These are phyloP conservation scores for Melanophora roralis DNA, from an alignment of 2,888 invertebrate species.

Conservation along the genomic window DNA sequence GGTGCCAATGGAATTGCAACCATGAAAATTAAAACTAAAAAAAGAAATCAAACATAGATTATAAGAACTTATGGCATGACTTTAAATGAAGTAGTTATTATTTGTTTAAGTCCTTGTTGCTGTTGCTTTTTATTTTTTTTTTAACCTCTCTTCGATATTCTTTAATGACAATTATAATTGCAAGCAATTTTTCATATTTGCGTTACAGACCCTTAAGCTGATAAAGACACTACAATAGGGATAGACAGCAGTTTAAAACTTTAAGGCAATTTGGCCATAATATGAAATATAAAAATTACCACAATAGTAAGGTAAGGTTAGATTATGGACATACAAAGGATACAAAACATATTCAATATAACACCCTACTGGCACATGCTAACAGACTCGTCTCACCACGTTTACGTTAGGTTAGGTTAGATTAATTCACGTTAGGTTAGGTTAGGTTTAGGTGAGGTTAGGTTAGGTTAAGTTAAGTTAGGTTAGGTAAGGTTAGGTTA, in stretches of 20 bases:
- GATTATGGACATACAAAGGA: too few species aligned
- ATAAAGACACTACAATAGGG: neutral
- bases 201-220: neutral
- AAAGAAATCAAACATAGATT: slow-evolving; percentile 6
- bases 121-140: neutral
- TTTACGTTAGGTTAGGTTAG: too few species aligned
- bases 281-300: too few species aligned
- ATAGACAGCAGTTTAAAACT: neutral
- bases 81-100: slow-evolving; percentile 42
- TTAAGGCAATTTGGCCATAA: neutral
- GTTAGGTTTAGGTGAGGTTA: too few species aligned
- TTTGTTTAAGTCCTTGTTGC: slow-evolving; percentile 6
- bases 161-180: slow-evolving; percentile 58
- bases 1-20: slow-evolving; percentile 27
- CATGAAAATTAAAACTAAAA: neutral
- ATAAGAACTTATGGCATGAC: slow-evolving; percentile 6
- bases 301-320: too few species aligned
- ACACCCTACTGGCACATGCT: too few species aligned
- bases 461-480: too few species aligned
- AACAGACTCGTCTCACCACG: too few species aligned
- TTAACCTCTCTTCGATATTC: neutral
- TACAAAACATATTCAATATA: too few species aligned
- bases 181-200: slow-evolving; percentile 45
- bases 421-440: too few species aligned
- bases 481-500: too few species aligned